Percentiles rank a stretch among this genome's conserved stretches.
Evolutionary conservation across 2,888 invertebrate species (phyloP).

Genomic region (Tiliacea aurago): DNA sequence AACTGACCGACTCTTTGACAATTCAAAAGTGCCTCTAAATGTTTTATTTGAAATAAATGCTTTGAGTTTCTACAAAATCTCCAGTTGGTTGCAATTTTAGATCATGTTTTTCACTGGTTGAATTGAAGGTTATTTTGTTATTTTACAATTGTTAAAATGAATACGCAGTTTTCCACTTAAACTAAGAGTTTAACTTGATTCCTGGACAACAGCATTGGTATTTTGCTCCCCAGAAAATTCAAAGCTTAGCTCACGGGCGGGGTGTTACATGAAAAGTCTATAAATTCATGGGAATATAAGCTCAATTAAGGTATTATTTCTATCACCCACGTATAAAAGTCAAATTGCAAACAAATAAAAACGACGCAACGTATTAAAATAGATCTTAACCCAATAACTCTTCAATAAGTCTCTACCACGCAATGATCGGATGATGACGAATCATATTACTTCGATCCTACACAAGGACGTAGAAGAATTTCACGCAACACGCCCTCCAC

Average conservation of each 20-base stretch:
- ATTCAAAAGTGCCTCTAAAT: too few relatives aligned
- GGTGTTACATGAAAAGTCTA: not conserved
- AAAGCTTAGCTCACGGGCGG: too few relatives aligned
- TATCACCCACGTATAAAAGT: not conserved
- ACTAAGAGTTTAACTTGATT: too few relatives aligned
- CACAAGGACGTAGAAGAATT: slow-evolving; percentile 46
- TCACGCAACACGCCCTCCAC: slow-evolving; percentile 53
- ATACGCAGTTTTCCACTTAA: not conserved
- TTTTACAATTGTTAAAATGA: too few relatives aligned
- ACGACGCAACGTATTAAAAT: not conserved
- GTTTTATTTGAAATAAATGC: too few relatives aligned
- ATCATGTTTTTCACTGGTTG: not conserved
- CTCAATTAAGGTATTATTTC: not conserved
- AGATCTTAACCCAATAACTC: not conserved
- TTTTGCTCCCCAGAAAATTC: not conserved
- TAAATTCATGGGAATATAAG: not conserved
- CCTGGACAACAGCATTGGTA: not conserved
- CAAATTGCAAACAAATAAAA: not conserved
- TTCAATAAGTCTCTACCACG: slow-evolving; percentile 8
- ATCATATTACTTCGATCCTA: slow-evolving; percentile 36
- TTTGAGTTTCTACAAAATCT: not conserved
- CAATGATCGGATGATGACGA: slow-evolving; percentile 38
- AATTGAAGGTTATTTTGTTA: not conserved
- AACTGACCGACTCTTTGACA: too few relatives aligned
- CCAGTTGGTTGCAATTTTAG: not conserved